Evolutionary conservation across 2,888 invertebrate species (phyloP).

Genomic region (Xestia rhomboidea): DNA sequence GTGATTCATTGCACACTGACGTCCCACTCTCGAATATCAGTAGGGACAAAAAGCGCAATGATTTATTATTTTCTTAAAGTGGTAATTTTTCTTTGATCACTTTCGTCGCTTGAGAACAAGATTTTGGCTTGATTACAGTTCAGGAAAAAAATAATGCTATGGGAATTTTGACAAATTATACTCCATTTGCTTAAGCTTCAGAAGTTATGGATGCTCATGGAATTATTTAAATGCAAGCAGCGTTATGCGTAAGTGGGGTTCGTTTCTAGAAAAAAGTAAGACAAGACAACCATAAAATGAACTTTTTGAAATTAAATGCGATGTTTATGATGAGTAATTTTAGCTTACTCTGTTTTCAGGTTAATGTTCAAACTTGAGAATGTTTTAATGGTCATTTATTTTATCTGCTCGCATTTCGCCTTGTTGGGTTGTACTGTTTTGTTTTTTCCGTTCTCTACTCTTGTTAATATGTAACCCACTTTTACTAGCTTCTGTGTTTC

Average conservation of each 20-base stretch:
- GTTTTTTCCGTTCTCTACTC: slow-evolving; percentile 38
- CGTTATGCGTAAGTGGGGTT: slow-evolving; percentile 67
- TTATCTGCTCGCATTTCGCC: slow-evolving; percentile 60
- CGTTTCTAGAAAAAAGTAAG: slow-evolving; percentile 68
- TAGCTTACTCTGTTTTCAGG: slow-evolving; percentile 69
- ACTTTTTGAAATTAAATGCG: slow-evolving; percentile 66
- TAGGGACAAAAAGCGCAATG: slow-evolving; percentile 71
- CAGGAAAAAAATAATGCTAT: slow-evolving; percentile 47
- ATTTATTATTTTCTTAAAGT: slow-evolving; percentile 72
- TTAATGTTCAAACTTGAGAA: slow-evolving; percentile 71
- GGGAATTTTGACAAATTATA: slow-evolving; percentile 54
- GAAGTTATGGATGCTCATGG: slow-evolving; percentile 32
- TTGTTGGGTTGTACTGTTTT: slow-evolving; percentile 49
- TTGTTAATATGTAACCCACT: slow-evolving; percentile 50
- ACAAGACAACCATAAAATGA: slow-evolving; percentile 63
- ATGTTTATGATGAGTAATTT: slow-evolving; percentile 69
- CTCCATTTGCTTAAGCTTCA: slow-evolving; percentile 48
- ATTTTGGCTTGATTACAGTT: slow-evolving; percentile 57
- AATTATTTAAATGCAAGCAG: slow-evolving; percentile 54
- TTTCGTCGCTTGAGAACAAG: slow-evolving; percentile 55
- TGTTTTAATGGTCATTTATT: slow-evolving; percentile 65
- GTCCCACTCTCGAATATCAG: slow-evolving; percentile 77
- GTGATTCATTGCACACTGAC: slow-evolving; percentile 84
- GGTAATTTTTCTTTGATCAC: slow-evolving; percentile 63
- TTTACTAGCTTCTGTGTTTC: slow-evolving; percentile 44